A percentile compares a stretch with the other conserved stretches of the same genome.
Conservation (phyloP, 2,113 vertebrate species). For the Chaetorhynchus papuensis region DNA sequence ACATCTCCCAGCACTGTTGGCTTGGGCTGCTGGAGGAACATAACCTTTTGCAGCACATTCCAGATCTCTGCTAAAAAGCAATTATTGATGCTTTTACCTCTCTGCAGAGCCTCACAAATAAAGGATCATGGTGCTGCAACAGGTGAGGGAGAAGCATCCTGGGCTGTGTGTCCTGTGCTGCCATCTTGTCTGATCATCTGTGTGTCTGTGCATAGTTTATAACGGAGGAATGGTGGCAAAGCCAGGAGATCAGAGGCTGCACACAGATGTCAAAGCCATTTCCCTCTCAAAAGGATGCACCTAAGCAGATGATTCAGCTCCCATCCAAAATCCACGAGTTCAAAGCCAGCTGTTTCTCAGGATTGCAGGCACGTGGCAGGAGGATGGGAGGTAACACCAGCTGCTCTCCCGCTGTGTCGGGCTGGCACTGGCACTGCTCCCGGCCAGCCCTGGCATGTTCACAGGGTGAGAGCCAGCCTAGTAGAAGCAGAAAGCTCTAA, state of each 20-base stretch:
- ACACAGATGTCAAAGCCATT: background rate
- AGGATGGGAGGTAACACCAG: background rate
- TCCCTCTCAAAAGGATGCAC: background rate
- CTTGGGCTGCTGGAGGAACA: background rate
- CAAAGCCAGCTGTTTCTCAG: background rate
- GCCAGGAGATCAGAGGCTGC: background rate
- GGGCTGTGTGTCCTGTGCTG: background rate
- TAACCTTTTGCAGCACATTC: background rate
- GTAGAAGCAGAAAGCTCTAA: background rate
- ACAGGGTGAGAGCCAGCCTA: background rate
- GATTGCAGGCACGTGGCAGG: rapidly evolving
- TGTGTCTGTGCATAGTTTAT: background rate
- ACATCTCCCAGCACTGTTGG: background rate
- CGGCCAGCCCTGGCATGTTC: rapidly evolving
- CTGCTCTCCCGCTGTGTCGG: rapidly evolving
- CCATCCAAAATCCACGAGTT: background rate
- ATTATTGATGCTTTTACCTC: background rate
- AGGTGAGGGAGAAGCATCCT: background rate
- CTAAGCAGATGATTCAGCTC: background rate
- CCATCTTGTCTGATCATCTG: background rate
- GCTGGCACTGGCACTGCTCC: background rate
- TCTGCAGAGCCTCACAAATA: background rate
- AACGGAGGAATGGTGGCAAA: background rate
- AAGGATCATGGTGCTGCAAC: background rate
- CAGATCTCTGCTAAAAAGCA: background rate